Conservation (phyloP, 2,888 invertebrate species). For the Drosophila kambysellisi region DNA sequence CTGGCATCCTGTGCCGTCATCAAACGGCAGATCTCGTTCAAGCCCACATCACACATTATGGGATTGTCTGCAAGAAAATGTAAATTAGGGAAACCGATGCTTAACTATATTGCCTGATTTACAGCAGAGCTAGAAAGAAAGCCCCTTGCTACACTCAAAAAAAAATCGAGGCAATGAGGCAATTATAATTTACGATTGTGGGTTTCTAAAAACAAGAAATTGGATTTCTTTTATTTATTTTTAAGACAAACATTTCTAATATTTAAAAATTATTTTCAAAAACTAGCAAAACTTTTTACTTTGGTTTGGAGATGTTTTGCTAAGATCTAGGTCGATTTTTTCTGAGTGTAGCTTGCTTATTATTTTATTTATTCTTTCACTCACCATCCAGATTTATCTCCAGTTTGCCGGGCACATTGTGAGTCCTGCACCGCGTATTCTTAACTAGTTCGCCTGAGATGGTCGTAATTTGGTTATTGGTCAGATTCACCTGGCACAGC, state of each 20-base stretch:
- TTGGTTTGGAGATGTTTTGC: no score
- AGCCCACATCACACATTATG: slow-evolving; percentile 90
- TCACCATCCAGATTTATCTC: slow-evolving; percentile 93
- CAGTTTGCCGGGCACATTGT: slow-evolving; percentile 89
- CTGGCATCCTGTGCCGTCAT: slow-evolving; percentile 91
- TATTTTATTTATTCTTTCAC: slow-evolving; percentile 51
- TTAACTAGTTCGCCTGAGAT: slow-evolving; percentile 91
- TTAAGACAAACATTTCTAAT: no score
- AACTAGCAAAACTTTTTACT: no score
- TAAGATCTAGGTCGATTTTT: neutral
- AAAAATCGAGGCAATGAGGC: no score
- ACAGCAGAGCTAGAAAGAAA: neutral
- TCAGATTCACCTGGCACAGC: slow-evolving; percentile 92
- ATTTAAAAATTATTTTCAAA: no score
- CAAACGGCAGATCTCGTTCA: slow-evolving; percentile 89
- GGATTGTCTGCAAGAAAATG: slow-evolving; percentile 89
- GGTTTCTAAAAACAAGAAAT: no score
- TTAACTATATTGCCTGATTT: neutral
- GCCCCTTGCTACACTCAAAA: neutral
- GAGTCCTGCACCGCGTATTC: slow-evolving; percentile 92
- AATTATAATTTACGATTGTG: no score
- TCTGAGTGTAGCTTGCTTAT: neutral
- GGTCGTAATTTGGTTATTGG: slow-evolving; percentile 90
- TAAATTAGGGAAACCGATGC: neutral
- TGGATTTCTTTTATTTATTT: no score